Conservation (phyloP, 2,797 vertebrate genomes). For the Meriones psammophilus region DNA sequence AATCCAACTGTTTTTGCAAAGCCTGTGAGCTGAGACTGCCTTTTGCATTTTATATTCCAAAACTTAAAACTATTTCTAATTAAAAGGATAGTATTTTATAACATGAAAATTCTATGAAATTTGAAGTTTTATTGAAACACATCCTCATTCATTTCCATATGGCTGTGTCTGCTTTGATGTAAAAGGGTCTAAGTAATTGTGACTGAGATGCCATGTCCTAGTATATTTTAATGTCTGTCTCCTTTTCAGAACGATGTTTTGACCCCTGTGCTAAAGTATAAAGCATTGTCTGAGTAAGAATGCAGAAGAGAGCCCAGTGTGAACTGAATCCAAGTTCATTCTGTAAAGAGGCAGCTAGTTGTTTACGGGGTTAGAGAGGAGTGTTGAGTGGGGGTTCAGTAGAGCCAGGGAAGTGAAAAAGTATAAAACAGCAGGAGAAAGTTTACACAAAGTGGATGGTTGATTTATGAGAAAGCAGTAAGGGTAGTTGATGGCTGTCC, state of each 20-base stretch:
- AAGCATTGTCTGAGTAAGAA: not conserved
- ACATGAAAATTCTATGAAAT: conserved; percentile 1
- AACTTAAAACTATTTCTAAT: not conserved
- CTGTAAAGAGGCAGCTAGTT: not conserved
- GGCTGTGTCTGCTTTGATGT: not conserved
- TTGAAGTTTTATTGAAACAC: not conserved
- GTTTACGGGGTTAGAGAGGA: not conserved
- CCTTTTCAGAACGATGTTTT: conserved; percentile 4
- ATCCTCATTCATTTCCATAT: not conserved
- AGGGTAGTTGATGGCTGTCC: not conserved
- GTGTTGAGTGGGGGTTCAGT: not conserved
- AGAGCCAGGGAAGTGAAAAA: not conserved
- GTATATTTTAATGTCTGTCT: not conserved
- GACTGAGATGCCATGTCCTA: not conserved
- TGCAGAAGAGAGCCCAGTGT: not conserved
- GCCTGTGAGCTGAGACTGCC: not conserved
- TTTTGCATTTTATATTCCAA: conserved; percentile 31
- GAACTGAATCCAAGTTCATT: not conserved
- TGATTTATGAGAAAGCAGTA: not conserved
- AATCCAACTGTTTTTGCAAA: not conserved
- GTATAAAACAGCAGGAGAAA: not conserved
- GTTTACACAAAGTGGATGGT: not conserved
- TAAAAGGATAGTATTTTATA: conserved; percentile 31
- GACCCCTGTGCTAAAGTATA: not conserved
- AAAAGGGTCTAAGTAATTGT: not conserved